Conservation (phyloP, 1,140 invertebrate species). For the Brachionus manjavacas region DNA sequence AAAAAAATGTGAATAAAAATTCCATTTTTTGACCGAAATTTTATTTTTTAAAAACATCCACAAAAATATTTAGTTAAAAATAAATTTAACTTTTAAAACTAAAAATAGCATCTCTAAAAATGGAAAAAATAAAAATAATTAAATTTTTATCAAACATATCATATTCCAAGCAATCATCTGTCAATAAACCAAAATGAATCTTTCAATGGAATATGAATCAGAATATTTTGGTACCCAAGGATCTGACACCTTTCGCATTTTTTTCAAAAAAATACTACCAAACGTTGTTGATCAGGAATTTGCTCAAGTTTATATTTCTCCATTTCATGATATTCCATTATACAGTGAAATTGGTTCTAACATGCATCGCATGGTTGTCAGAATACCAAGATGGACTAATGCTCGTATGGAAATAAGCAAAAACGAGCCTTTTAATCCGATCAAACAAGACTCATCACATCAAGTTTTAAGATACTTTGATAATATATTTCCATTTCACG, state of each 20-base stretch:
- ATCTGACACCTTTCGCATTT: background rate
- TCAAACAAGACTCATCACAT: slow-evolving; percentile 97
- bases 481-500: slow-evolving; percentile 96
- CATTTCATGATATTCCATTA: slow-evolving; percentile 95
- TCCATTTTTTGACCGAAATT: too few species aligned
- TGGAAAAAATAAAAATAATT: background rate
- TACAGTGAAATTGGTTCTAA: slow-evolving; percentile 63
- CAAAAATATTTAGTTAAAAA: too few species aligned
- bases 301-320: slow-evolving; percentile 66
- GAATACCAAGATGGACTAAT: slow-evolving; percentile 97
- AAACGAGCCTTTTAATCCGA: slow-evolving; percentile 85
- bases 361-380: slow-evolving; percentile 85
- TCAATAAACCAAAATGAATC: background rate
- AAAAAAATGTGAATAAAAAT: too few species aligned
- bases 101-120: background rate
- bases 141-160: background rate
- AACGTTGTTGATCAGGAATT: background rate
- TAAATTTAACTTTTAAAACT: background rate
- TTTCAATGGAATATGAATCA: background rate
- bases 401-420: slow-evolving; percentile 89
- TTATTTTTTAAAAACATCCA: too few species aligned
- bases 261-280: slow-evolving; percentile 22
- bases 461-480: slow-evolving; percentile 89
- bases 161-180: background rate
- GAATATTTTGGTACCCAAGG: background rate